Conservation (phyloP, 2,113 vertebrate species). For the Xyliphius kryptos region DNA sequence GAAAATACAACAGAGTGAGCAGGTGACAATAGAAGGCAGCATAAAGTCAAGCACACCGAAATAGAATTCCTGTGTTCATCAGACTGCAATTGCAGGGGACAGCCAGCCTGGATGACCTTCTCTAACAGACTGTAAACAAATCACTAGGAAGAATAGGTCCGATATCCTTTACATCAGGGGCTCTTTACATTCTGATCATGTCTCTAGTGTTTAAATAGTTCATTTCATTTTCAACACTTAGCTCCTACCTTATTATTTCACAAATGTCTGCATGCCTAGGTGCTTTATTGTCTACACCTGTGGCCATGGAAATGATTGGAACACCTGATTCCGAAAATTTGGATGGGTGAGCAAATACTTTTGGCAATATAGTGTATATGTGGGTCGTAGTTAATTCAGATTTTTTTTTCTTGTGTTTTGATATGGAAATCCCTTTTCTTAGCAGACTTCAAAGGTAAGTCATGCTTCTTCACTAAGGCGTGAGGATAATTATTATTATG, state of each 20-base stretch:
- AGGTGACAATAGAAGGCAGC: background rate
- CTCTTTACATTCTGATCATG: background rate
- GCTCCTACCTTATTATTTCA: background rate
- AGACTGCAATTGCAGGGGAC: constrained; percentile 4
- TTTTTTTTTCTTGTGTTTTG: constrained; percentile 7
- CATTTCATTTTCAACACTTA: background rate
- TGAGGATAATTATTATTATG: constrained; percentile 3
- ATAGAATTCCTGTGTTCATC: constrained; percentile 7
- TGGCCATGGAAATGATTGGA: too few relatives aligned
- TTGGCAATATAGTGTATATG: background rate
- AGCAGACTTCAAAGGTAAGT: constrained; percentile 9
- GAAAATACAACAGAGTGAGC: background rate
- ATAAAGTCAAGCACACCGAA: background rate
- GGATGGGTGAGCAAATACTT: too few relatives aligned
- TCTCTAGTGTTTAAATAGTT: background rate
- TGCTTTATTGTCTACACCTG: too few relatives aligned
- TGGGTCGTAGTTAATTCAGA: background rate
- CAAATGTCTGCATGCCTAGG: background rate
- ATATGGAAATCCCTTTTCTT: constrained; percentile 11
- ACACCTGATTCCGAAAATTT: too few relatives aligned
- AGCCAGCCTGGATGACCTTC: constrained; percentile 17
- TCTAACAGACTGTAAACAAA: constrained; percentile 18
- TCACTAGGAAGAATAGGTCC: constrained; percentile 10
- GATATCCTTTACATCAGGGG: background rate
- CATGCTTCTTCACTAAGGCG: background rate